Evolutionary conservation across 2,888 invertebrate genomes (phyloP).

Genomic region (Petrolisthes manimaculis): DNA sequence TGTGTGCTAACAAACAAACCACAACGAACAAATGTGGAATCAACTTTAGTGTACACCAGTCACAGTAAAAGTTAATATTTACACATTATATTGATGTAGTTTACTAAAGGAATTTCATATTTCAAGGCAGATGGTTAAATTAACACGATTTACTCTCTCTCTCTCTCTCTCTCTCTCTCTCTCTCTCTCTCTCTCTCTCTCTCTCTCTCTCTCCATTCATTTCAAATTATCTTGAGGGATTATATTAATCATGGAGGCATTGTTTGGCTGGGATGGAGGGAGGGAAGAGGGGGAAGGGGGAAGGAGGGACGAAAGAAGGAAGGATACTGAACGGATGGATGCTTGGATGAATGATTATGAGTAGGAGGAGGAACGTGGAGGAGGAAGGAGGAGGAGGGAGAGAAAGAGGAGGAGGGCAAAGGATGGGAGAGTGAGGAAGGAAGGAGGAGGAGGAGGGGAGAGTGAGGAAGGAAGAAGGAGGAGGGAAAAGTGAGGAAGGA

Average conservation of each 20-base stretch:
- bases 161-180: not conserved
- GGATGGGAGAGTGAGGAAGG: not conserved
- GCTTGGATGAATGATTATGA: too few species aligned
- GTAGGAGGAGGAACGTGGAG: not conserved
- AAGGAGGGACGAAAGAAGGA: not conserved
- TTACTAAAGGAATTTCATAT: too few species aligned
- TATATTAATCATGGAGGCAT: slow-evolving; percentile 1
- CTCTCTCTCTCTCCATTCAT: not conserved
- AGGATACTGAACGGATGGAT: too few species aligned
- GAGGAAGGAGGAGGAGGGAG: not conserved
- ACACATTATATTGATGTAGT: too few species aligned
- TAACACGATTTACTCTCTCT: not conserved
- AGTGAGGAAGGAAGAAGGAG: not conserved
- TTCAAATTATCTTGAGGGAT: not conserved
- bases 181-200: not conserved
- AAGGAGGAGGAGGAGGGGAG: not conserved
- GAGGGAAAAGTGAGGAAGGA: not conserved
- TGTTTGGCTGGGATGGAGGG: not conserved
- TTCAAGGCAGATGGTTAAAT: too few species aligned
- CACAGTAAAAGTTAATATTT: too few species aligned
- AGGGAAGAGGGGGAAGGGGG: not conserved
- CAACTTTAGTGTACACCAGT: too few species aligned
- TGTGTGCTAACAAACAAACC: too few species aligned
- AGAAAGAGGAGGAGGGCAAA: too few species aligned
- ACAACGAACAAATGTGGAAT: too few species aligned